phyloP scores from a whole-genome alignment of 2,888 invertebrate species.

The Mycalesis mineus region DNA sequence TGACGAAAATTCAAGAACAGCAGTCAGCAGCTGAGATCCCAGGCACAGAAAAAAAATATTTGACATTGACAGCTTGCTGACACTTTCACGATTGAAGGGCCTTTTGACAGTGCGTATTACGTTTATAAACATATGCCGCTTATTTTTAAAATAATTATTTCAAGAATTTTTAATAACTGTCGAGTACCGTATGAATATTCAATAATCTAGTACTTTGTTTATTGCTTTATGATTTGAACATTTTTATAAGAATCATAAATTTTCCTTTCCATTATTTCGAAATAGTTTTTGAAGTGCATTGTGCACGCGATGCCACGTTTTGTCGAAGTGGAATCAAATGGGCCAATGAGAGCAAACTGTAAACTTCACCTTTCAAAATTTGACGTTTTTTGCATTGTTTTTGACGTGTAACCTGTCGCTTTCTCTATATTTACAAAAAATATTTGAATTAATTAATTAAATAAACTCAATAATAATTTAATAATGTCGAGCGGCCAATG shows the following conservation, averaged over 20 bases:
- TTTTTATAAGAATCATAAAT: neutral
- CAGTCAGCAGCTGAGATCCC: slow-evolving; percentile 25
- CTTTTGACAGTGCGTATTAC: neutral
- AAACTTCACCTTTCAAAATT: slow-evolving; percentile 39
- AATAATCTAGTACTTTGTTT: neutral
- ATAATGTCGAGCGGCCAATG: slow-evolving; percentile 80
- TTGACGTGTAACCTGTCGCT: slow-evolving; percentile 72
- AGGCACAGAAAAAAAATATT: slow-evolving; percentile 23
- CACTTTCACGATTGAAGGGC: slow-evolving; percentile 2
- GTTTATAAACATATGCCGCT: neutral
- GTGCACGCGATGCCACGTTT: slow-evolving; percentile 59
- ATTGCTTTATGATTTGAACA: neutral
- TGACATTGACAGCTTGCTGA: neutral
- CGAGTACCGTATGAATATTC: neutral
- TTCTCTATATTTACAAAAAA: slow-evolving; percentile 61
- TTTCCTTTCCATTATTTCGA: neutral
- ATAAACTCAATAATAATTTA: slow-evolving; percentile 31
- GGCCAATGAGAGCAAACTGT: slow-evolving; percentile 50
- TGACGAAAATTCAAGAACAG: slow-evolving; percentile 18
- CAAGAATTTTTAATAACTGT: too few species aligned
- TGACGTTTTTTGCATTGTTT: slow-evolving; percentile 53
- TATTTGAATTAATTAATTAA: slow-evolving; percentile 23
- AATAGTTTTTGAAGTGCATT: slow-evolving; percentile 8
- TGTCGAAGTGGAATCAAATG: slow-evolving; percentile 63
- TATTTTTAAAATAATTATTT: neutral